phyloP scores from a whole-genome alignment of 2,797 vertebrate genomes.

The Setipinna tenuifilis region DNA sequence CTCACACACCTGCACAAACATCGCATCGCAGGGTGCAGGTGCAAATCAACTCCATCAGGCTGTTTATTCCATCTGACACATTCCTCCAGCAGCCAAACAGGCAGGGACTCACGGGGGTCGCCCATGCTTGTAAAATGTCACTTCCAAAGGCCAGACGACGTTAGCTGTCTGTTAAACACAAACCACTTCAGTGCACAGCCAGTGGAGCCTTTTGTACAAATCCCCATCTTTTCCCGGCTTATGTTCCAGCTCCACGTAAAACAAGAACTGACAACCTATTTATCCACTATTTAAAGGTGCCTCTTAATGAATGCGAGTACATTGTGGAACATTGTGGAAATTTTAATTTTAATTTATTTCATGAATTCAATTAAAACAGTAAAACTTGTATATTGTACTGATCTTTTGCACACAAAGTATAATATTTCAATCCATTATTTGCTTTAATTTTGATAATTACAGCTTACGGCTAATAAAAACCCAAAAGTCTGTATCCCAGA shows the following conservation, averaged over 20 bases:
- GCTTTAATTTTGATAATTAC: too few species aligned
- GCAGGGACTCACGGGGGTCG: neutral
- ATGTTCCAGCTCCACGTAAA: neutral
- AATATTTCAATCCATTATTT: too few species aligned
- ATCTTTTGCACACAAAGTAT: too few species aligned
- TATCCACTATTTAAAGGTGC: neutral
- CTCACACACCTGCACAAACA: neutral
- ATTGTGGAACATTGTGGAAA: too few species aligned
- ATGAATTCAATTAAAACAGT: too few species aligned
- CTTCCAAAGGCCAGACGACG: neutral
- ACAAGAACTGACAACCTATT: neutral
- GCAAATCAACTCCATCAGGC: neutral
- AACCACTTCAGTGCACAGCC: neutral
- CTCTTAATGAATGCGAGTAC: too few species aligned
- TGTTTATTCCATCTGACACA: conserved; percentile 5
- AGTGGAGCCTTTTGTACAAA: neutral
- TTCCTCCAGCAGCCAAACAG: neutral
- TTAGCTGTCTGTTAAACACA: neutral
- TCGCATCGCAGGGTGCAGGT: neutral
- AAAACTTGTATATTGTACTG: too few species aligned
- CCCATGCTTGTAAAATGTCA: neutral
- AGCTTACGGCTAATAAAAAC: too few species aligned
- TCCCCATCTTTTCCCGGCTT: neutral
- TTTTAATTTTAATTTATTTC: too few species aligned
- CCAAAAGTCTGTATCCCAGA: too few species aligned